phyloP scores from a whole-genome alignment of 2,888 invertebrate species.

The Melipona beecheii region DNA sequence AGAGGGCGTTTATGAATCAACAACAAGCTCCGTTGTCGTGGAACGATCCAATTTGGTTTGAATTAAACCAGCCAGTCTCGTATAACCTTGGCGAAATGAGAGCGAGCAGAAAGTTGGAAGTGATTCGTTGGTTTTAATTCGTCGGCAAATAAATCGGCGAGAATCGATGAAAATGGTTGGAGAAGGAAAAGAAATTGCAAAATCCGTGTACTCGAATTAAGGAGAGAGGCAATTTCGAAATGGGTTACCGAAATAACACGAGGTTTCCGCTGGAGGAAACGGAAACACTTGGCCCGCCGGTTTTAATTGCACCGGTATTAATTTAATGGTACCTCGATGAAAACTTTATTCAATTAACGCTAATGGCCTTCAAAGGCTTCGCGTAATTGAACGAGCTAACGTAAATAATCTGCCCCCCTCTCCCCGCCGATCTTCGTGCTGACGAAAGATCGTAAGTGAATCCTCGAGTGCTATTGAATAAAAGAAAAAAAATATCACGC shows the following conservation, averaged over 20 bases:
- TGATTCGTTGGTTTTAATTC: slow-evolving; percentile 3
- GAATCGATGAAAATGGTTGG: not conserved
- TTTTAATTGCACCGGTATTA: slow-evolving; percentile 35
- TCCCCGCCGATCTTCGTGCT: not conserved
- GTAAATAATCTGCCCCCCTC: slow-evolving; percentile 20
- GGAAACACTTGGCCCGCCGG: slow-evolving; percentile 20
- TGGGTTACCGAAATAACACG: slow-evolving; percentile 16
- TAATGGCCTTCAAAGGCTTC: slow-evolving; percentile 40
- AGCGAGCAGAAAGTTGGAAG: no score
- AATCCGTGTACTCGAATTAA: not conserved
- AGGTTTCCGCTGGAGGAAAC: slow-evolving; percentile 10
- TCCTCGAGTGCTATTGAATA: not conserved
- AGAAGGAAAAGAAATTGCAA: not conserved
- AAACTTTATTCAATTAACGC: slow-evolving; percentile 38
- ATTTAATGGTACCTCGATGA: slow-evolving; percentile 29
- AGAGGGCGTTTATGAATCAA: not conserved
- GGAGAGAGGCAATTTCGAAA: slow-evolving; percentile 7
- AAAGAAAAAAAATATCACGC: no score
- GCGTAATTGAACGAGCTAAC: slow-evolving; percentile 33
- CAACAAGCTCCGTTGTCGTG: not conserved
- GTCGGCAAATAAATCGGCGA: not conserved
- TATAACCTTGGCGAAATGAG: slow-evolving; percentile 25
- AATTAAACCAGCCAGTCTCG: not conserved
- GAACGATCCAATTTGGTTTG: not conserved
- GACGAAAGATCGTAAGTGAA: slow-evolving; percentile 7